A percentile compares a stretch with the other conserved stretches of the same genome.
These are phyloP conservation scores for Caerostris extrusa DNA, from an alignment of 1,140 invertebrate species.

Conservation along the genomic window DNA sequence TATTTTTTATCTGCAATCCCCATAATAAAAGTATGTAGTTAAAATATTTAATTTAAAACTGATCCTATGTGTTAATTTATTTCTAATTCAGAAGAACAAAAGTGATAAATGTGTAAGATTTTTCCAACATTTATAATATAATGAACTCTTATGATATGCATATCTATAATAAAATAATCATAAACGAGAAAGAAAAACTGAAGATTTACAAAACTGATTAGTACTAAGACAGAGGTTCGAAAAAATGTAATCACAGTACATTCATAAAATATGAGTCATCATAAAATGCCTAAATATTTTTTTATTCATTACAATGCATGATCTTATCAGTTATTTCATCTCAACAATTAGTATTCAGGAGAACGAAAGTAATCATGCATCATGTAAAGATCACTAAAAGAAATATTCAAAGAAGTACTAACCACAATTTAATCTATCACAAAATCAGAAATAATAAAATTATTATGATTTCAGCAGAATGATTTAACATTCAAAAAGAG, in stretches of 20 bases:
- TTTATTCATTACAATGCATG: neutral
- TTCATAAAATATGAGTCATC: neutral
- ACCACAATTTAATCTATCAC: too few relatives aligned
- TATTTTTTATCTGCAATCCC: too few relatives aligned
- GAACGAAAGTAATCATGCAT: constrained; percentile 41
- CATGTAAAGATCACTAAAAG: constrained; percentile 13
- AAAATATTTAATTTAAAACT: neutral
- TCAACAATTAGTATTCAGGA: constrained; percentile 7
- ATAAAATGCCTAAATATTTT: neutral
- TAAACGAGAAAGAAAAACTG: neutral
- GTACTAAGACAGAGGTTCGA: neutral
- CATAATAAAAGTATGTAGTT: too few relatives aligned
- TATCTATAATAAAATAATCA: neutral
- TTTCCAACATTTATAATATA: neutral
- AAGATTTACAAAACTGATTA: neutral
- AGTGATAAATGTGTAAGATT: neutral
- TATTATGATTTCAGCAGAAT: too few relatives aligned
- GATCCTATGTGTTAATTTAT: neutral
- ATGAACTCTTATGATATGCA: neutral
- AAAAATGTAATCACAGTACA: neutral
- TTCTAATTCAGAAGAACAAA: neutral
- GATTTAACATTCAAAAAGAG: too few relatives aligned
- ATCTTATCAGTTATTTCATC: neutral
- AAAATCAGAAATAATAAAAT: too few relatives aligned
- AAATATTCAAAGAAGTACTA: neutral